Conservation (phyloP, 2,888 invertebrate genomes). For the Nemapogon koenigi region DNA sequence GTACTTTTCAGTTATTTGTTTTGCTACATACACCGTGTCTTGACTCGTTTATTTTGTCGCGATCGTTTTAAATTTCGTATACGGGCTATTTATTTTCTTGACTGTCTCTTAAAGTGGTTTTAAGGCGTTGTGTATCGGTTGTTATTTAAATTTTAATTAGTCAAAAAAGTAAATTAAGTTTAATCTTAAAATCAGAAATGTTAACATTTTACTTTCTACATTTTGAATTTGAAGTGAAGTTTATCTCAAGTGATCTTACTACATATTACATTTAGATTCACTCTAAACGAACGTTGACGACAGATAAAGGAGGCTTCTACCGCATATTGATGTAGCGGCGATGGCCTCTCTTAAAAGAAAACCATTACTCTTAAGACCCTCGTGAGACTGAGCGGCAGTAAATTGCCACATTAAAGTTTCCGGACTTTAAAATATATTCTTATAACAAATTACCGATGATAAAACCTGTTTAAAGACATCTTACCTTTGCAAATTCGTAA, state of each 20-base stretch:
- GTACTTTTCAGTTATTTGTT: conserved; percentile 18
- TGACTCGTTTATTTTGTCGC: too few relatives aligned
- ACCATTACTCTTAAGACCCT: conserved; percentile 13
- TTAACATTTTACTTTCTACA: too few relatives aligned
- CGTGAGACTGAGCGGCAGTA: conserved; percentile 15
- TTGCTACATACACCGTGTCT: conserved; percentile 8
- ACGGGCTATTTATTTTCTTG: too few relatives aligned
- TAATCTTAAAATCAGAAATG: too few relatives aligned
- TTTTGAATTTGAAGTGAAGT: too few relatives aligned
- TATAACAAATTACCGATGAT: neutral
- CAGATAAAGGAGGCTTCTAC: conserved; percentile 44
- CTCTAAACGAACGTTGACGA: conserved; percentile 52
- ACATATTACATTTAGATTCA: conserved; percentile 49
- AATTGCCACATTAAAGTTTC: conserved; percentile 49
- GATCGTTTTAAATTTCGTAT: too few relatives aligned
- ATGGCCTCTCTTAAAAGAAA: conserved; percentile 29
- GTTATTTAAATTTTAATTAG: too few relatives aligned
- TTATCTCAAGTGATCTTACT: conserved; percentile 57
- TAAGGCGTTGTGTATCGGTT: too few relatives aligned
- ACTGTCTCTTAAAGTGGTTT: too few relatives aligned
- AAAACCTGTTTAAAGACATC: too few relatives aligned
- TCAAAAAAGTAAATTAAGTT: too few relatives aligned
- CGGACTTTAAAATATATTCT: conserved; percentile 7
- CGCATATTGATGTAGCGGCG: conserved; percentile 40
- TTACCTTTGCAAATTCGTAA: too few relatives aligned